phyloP scores from a whole-genome alignment of 2,113 vertebrate genomes.

The Fulmarus glacialis region DNA sequence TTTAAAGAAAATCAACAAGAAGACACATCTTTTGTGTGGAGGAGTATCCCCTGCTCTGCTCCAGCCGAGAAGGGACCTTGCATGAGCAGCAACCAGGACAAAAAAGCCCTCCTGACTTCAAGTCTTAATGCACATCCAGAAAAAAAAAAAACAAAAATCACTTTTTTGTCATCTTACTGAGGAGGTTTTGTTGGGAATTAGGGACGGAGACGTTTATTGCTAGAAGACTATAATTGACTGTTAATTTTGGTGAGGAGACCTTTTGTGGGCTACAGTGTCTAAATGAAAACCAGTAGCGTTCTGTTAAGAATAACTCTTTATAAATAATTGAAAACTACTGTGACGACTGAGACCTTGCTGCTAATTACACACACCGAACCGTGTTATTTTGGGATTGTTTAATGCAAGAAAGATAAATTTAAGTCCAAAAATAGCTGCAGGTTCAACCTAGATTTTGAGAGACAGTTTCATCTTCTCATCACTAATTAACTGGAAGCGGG shows the following conservation, averaged over 20 bases:
- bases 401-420: constrained; percentile 69
- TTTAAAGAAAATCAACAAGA: neutral
- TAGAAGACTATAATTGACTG: constrained; percentile 36
- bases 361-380: constrained; percentile 78
- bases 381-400: constrained; percentile 78
- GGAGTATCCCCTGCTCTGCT: accelerated
- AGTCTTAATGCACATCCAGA: neutral
- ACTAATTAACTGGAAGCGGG: constrained; percentile 68
- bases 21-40: accelerated
- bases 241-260: constrained; percentile 17
- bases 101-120: neutral
- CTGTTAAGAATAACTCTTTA: constrained; percentile 64
- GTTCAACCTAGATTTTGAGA: constrained; percentile 81
- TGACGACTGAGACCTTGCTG: constrained; percentile 68
- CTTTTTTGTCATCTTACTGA: constrained; percentile 7
- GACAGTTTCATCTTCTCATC: constrained; percentile 82
- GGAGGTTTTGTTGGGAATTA: neutral
- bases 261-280: constrained; percentile 40
- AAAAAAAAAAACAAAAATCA: neutral
- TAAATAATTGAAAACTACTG: constrained; percentile 70
- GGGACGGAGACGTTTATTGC: constrained; percentile 7
- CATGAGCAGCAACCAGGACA: neutral
- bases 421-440: constrained; percentile 73
- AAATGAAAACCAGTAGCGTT: constrained; percentile 54
- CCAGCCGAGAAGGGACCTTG: accelerated